Percentiles rank a stretch among this genome's conserved stretches.
phyloP scores from a whole-genome alignment of 1,140 invertebrate genomes.

The Drosophila baimaii region DNA sequence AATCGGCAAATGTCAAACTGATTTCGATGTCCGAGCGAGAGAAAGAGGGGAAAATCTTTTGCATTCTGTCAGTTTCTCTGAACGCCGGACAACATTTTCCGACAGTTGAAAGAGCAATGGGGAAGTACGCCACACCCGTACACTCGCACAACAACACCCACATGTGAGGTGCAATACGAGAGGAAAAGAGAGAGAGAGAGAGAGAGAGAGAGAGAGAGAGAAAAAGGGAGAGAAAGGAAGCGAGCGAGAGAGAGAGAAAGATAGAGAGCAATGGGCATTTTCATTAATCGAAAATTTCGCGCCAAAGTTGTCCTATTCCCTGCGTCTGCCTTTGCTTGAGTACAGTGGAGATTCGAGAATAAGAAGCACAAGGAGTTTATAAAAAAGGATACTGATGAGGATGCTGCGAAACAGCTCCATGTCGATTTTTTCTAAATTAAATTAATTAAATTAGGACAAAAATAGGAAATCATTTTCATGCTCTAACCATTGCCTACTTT shows the following conservation, averaged over 20 bases:
- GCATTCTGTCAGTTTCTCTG: slow-evolving; percentile 60
- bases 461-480: no score
- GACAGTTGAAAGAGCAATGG: slow-evolving; percentile 67
- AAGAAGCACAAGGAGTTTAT: slow-evolving; percentile 6
- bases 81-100: slow-evolving; percentile 61
- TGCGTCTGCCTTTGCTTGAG: not conserved
- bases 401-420: not conserved
- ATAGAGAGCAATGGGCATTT: slow-evolving; percentile 33
- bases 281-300: slow-evolving; percentile 80
- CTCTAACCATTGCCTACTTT: no score
- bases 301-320: slow-evolving; percentile 52
- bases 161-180: not conserved
- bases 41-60: slow-evolving; percentile 29
- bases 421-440: no score
- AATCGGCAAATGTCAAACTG: slow-evolving; percentile 37
- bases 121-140: slow-evolving; percentile 40
- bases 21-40: slow-evolving; percentile 32
- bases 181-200: not conserved
- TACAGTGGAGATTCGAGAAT: slow-evolving; percentile 18
- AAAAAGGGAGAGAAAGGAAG: not conserved
- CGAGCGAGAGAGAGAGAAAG: not conserved
- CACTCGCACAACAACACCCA: slow-evolving; percentile 5
- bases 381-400: not conserved
- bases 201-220: not conserved
- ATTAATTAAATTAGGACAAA: no score